Percentiles rank a stretch among this genome's conserved stretches.
phyloP scores from a whole-genome alignment of 2,888 invertebrate species.

The Protonemura montana region DNA sequence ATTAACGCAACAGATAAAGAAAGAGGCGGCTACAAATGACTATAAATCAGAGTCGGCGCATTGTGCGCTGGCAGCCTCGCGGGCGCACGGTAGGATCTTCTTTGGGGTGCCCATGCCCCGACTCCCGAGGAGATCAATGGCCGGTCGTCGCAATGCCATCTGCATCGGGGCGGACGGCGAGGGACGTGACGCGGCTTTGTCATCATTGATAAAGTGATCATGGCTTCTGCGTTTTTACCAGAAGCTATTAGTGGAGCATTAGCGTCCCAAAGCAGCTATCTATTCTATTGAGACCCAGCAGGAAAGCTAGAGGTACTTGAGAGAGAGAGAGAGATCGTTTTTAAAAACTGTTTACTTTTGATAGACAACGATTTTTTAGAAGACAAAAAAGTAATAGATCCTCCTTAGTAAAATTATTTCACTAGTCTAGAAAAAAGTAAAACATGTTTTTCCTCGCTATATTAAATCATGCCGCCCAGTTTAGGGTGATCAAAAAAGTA shows the following conservation, averaged over 20 bases:
- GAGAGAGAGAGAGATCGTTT: neutral
- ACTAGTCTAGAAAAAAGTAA: neutral
- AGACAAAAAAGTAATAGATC: constrained; percentile 13
- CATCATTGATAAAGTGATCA: constrained; percentile 43
- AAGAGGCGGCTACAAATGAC: constrained; percentile 31
- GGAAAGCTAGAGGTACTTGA: neutral
- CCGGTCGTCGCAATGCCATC: constrained; percentile 36
- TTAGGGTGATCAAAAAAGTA: constrained; percentile 24
- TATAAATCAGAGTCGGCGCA: constrained; percentile 25
- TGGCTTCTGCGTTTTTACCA: neutral
- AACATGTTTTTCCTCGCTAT: neutral
- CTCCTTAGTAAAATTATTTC: neutral
- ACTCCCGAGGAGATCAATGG: constrained; percentile 12
- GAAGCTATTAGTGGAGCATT: neutral
- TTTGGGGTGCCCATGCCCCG: neutral
- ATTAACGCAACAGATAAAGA: constrained; percentile 44
- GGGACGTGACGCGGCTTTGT: constrained; percentile 33
- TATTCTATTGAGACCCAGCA: neutral
- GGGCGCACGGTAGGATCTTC: neutral
- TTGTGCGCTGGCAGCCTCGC: constrained; percentile 16
- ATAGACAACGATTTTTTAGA: neutral
- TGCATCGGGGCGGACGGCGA: constrained; percentile 26
- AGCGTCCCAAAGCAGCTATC: neutral
- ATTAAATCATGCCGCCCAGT: constrained; percentile 17
- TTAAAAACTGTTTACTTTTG: neutral